These are phyloP conservation scores for Aplysia californica DNA, from an alignment of 1,140 invertebrate species.

Conservation along the genomic window DNA sequence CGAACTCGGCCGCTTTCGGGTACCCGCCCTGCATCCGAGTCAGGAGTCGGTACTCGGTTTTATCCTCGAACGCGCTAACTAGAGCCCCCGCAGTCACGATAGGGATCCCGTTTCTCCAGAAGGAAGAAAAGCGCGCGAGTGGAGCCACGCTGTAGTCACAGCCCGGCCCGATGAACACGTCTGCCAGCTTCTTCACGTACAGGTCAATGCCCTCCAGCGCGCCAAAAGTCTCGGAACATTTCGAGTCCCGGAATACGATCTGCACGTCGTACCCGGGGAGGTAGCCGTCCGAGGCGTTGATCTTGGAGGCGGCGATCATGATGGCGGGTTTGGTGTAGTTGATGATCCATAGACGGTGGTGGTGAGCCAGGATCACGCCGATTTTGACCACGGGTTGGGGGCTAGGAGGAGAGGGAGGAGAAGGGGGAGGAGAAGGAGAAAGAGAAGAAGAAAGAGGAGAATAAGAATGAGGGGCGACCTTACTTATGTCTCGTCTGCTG, in stretches of 20 bases:
- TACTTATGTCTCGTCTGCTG: no score
- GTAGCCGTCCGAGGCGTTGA: constrained; percentile 22
- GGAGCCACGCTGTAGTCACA: constrained; percentile 94
- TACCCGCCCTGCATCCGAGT: constrained; percentile 51
- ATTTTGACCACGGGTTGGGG: constrained; percentile 29
- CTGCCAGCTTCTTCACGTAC: constrained; percentile 61
- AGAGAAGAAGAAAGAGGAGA: no score
- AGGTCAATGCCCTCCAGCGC: constrained; percentile 57
- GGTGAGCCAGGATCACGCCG: constrained; percentile 39
- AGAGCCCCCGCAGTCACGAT: constrained; percentile 87
- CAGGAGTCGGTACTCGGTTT: constrained; percentile 46
- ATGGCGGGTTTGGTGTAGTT: constrained; percentile 49
- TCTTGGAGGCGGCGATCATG: constrained; percentile 43
- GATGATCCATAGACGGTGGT: constrained; percentile 37
- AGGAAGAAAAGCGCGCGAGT: constrained; percentile 85
- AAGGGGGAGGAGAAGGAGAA: no score
- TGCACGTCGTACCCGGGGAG: constrained; percentile 37
- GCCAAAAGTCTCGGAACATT: constrained; percentile 54
- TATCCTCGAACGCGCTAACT: constrained; percentile 78
- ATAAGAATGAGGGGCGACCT: no score
- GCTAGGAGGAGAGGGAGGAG: not conserved
- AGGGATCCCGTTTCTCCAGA: constrained; percentile 81
- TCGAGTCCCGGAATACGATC: constrained; percentile 45
- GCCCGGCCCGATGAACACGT: constrained; percentile 90
- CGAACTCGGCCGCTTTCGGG: constrained; percentile 76